Conservation (phyloP, 2,113 vertebrate species). For the Stigmatopora nigra region DNA sequence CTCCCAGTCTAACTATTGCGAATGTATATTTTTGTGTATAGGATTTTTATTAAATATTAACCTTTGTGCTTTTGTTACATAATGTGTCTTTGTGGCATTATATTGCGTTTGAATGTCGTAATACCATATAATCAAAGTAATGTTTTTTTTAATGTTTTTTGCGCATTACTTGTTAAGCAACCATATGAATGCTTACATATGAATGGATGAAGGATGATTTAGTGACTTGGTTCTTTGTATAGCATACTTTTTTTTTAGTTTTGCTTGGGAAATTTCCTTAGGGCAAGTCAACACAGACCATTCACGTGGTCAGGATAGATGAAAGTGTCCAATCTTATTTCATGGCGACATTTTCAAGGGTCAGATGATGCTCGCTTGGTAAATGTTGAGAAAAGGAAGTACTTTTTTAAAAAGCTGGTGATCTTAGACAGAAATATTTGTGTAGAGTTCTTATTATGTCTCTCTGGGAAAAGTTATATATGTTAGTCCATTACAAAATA, state of each 20-base stretch:
- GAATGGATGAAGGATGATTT: neutral
- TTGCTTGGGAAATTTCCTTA: neutral
- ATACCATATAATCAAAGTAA: no score
- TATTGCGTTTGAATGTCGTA: neutral
- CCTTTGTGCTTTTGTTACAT: conserved; percentile 6
- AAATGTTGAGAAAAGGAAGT: conserved; percentile 5
- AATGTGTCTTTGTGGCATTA: neutral
- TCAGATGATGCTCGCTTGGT: conserved; percentile 18
- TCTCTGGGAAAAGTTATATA: neutral
- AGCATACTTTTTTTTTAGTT: neutral
- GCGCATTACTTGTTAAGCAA: neutral
- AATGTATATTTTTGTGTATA: conserved; percentile 37
- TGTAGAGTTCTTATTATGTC: conserved; percentile 3
- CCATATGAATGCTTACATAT: neutral
- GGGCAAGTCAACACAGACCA: neutral
- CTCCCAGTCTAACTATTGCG: conserved; percentile 24
- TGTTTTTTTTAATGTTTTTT: neutral
- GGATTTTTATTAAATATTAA: conserved; percentile 36
- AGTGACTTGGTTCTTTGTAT: neutral
- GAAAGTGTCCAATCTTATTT: neutral
- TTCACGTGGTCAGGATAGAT: conserved; percentile 2
- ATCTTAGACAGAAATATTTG: conserved; percentile 6
- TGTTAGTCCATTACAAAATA: neutral
- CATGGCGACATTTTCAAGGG: conserved; percentile 9
- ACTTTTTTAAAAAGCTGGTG: neutral